A percentile compares a stretch with the other conserved stretches of the same genome.
Conservation (phyloP, 1,140 invertebrate species). For the Zaprionus inermis region DNA sequence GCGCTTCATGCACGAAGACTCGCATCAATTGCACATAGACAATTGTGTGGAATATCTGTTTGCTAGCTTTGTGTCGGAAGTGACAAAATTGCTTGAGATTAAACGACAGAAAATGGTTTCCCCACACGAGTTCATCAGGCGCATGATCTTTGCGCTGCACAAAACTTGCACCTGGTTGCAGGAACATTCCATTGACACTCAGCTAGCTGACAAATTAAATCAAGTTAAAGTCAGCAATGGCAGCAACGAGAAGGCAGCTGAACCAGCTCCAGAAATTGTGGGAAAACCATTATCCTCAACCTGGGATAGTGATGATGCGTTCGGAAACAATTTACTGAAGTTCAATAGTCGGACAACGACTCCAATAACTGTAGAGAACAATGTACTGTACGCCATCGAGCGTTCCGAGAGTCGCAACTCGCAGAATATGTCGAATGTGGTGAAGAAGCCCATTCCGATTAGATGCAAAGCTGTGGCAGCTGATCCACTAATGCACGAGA, state of each 20-base stretch:
- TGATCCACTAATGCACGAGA: slow-evolving; percentile 29
- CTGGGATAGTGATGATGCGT: slow-evolving; percentile 11
- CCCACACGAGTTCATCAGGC: slow-evolving; percentile 77
- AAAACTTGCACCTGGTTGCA: slow-evolving; percentile 79
- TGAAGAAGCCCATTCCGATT: slow-evolving; percentile 73
- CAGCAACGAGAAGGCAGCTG: slow-evolving; percentile 14
- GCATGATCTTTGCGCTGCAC: slow-evolving; percentile 77
- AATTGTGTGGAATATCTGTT: slow-evolving; percentile 78
- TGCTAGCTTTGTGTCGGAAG: slow-evolving; percentile 58
- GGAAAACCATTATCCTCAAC: background rate
- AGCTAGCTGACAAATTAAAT: slow-evolving; percentile 56
- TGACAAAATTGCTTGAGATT: slow-evolving; percentile 64
- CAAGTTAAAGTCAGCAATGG: slow-evolving; percentile 63
- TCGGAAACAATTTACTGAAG: slow-evolving; percentile 17
- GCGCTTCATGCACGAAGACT: slow-evolving; percentile 82
- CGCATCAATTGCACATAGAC: slow-evolving; percentile 68
- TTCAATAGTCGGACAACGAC: slow-evolving; percentile 48
- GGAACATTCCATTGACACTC: slow-evolving; percentile 64
- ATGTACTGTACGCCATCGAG: slow-evolving; percentile 76
- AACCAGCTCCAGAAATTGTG: background rate
- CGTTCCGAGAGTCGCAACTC: slow-evolving; percentile 71
- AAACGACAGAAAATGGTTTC: slow-evolving; percentile 72
- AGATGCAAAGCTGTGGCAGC: slow-evolving; percentile 23
- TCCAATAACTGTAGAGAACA: slow-evolving; percentile 72
- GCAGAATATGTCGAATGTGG: slow-evolving; percentile 32